phyloP scores from a whole-genome alignment of 2,113 vertebrate species.

The Rhipidura dahli region DNA sequence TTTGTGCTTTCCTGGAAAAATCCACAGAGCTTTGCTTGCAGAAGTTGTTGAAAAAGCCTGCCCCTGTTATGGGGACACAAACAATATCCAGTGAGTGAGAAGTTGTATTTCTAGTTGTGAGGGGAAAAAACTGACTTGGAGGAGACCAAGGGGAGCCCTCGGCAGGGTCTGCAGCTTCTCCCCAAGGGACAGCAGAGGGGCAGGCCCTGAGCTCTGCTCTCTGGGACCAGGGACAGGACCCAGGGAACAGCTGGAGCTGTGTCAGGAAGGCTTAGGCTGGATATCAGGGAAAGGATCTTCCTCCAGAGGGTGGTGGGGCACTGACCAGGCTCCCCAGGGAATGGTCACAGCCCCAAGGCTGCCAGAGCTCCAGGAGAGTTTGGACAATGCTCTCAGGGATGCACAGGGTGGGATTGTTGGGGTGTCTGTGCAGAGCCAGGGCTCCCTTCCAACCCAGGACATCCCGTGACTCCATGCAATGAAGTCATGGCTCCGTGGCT shows the following conservation, averaged over 20 bases:
- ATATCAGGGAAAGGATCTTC: background rate
- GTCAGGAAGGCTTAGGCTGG: background rate
- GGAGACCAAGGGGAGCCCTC: background rate
- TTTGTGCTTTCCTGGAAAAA: accelerated
- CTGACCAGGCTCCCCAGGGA: background rate
- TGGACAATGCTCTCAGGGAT: background rate
- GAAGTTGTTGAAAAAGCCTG: too few species aligned
- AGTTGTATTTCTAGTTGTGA: background rate
- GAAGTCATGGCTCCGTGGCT: background rate
- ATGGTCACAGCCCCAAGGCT: accelerated
- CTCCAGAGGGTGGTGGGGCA: background rate
- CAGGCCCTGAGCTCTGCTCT: accelerated
- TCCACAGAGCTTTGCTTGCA: background rate
- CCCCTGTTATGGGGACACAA: background rate
- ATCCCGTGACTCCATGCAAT: background rate
- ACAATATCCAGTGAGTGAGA: accelerated
- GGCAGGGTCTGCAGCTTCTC: background rate
- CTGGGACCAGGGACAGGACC: background rate
- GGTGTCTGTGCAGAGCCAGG: background rate
- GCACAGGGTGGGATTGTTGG: background rate
- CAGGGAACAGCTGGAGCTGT: background rate
- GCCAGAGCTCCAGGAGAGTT: background rate
- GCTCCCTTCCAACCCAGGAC: background rate
- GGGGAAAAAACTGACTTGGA: background rate
- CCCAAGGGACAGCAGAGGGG: background rate